These are phyloP conservation scores for Aphyosemion australe DNA, from an alignment of 2,113 vertebrate genomes.

Conservation along the genomic window DNA sequence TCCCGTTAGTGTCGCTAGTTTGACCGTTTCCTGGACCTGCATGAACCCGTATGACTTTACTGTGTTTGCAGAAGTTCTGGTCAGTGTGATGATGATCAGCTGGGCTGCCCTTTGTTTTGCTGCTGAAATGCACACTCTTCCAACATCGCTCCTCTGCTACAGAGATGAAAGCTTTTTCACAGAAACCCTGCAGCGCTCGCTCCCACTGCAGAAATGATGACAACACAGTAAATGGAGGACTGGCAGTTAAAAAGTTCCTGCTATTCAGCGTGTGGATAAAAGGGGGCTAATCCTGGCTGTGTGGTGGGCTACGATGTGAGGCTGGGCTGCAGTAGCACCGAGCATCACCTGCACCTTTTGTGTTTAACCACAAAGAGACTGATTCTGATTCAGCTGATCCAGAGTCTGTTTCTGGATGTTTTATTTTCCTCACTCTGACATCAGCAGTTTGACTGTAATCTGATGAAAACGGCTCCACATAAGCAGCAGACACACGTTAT, in stretches of 20 bases:
- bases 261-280: conserved; percentile 57
- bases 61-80: too few species aligned
- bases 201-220: conserved; percentile 54
- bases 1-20: too few species aligned
- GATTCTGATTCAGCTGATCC: conserved; percentile 23
- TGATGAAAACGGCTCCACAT: neutral
- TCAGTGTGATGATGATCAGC: too few species aligned
- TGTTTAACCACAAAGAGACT: conserved; percentile 44
- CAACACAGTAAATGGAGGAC: conserved; percentile 41
- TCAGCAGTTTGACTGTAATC: neutral
- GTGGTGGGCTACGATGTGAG: conserved; percentile 39
- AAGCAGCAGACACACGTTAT: neutral
- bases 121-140: too few species aligned
- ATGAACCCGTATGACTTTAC: too few species aligned
- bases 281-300: conserved; percentile 67
- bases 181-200: conserved; percentile 47
- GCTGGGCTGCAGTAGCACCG: conserved; percentile 15
- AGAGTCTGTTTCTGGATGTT: neutral
- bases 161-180: conserved; percentile 10
- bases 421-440: too few species aligned
- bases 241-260: conserved; percentile 39
- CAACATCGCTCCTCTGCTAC: neutral
- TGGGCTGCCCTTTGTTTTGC: too few species aligned
- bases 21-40: too few species aligned
- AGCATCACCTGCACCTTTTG: conserved; percentile 61